phyloP scores from a whole-genome alignment of 2,797 vertebrate species.

The Gephyroberyx darwinii region DNA sequence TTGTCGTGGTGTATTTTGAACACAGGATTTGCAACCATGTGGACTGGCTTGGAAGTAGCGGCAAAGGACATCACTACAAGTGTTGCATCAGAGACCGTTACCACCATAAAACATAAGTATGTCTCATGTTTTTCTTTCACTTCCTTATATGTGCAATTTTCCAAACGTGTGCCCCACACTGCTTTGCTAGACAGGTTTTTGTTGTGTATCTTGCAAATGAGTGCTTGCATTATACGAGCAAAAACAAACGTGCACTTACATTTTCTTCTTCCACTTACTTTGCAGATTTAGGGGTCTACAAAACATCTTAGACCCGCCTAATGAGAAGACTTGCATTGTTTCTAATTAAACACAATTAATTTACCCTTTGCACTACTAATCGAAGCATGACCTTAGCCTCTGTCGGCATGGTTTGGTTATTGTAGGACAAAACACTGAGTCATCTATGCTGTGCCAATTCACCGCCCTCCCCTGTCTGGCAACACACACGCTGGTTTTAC shows the following conservation, averaged over 20 bases:
- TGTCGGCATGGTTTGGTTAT: slow-evolving; percentile 29
- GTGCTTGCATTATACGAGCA: slow-evolving; percentile 34
- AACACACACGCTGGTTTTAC: slow-evolving; percentile 27
- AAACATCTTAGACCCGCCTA: slow-evolving; percentile 74
- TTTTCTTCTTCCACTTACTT: slow-evolving; percentile 74
- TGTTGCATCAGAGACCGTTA: slow-evolving; percentile 93
- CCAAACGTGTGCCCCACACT: neutral
- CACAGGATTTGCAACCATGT: slow-evolving; percentile 94
- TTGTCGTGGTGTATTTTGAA: neutral
- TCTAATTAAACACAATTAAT: slow-evolving; percentile 45
- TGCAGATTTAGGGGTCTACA: slow-evolving; percentile 86
- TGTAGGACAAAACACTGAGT: slow-evolving; percentile 14
- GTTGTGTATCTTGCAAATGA: slow-evolving; percentile 35
- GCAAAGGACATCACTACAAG: slow-evolving; percentile 92
- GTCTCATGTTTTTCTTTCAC: slow-evolving; percentile 61
- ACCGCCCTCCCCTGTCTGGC: slow-evolving; percentile 6
- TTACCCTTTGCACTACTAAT: slow-evolving; percentile 46
- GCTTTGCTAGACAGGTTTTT: slow-evolving; percentile 31
- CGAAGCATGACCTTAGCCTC: slow-evolving; percentile 47
- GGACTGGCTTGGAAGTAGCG: slow-evolving; percentile 94
- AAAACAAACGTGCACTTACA: slow-evolving; percentile 57
- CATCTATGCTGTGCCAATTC: neutral
- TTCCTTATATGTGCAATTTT: neutral
- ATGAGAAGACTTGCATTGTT: slow-evolving; percentile 68
- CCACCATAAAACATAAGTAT: slow-evolving; percentile 96